These are phyloP conservation scores for Marcusenius ussheri DNA, from an alignment of 2,113 vertebrate species.

Conservation along the genomic window DNA sequence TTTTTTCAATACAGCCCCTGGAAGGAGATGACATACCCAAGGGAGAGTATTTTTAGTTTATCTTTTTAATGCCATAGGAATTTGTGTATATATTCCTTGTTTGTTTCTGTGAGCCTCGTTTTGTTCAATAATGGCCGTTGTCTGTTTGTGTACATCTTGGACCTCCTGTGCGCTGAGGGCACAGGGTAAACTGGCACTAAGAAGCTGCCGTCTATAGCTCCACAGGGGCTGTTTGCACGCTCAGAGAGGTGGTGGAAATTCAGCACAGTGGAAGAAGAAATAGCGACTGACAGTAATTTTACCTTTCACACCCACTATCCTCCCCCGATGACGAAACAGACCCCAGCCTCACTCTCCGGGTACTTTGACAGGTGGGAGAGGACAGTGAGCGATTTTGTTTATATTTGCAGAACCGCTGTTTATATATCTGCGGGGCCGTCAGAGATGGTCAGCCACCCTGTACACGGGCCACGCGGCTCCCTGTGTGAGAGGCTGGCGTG, in stretches of 20 bases:
- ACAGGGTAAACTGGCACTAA: constrained; percentile 27
- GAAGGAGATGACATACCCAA: background rate
- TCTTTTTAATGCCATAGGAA: background rate
- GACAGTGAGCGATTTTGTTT: constrained; percentile 38
- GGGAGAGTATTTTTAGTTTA: background rate
- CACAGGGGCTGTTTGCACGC: constrained; percentile 27
- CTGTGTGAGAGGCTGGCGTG: background rate
- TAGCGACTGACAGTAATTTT: constrained; percentile 25
- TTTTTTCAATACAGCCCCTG: background rate
- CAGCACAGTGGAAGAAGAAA: constrained; percentile 50
- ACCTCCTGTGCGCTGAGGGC: constrained; percentile 21
- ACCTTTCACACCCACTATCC: constrained; percentile 36
- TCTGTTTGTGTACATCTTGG: constrained; percentile 8
- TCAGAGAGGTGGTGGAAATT: constrained; percentile 41
- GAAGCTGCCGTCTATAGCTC: constrained; percentile 31
- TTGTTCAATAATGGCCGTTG: background rate
- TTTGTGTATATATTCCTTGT: background rate
- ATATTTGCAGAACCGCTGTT: constrained; percentile 44
- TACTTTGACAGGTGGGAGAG: background rate
- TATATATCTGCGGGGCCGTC: constrained; percentile 39
- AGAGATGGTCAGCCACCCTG: constrained; percentile 22
- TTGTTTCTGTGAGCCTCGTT: background rate
- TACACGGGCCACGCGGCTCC: constrained; percentile 1
- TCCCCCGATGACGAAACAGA: background rate
- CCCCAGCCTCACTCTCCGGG: background rate